A percentile compares a stretch with the other conserved stretches of the same genome.
These are phyloP conservation scores for Serilophus lunatus DNA, from an alignment of 2,113 vertebrate genomes.

Conservation along the genomic window DNA sequence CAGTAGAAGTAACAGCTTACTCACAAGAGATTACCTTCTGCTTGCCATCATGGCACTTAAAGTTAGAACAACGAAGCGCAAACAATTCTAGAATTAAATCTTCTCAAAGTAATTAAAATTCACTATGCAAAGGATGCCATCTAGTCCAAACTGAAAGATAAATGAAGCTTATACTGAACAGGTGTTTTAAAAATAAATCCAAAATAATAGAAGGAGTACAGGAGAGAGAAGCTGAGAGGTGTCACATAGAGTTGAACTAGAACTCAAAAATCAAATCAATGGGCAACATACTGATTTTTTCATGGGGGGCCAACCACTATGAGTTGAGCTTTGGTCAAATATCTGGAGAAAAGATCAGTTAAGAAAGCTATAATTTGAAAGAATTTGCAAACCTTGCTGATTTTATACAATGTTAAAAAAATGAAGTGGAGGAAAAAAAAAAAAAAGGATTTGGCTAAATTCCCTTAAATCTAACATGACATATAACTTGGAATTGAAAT, in stretches of 20 bases:
- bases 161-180: background rate
- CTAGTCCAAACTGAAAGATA: background rate
- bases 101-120: background rate
- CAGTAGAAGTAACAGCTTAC: background rate
- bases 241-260: background rate
- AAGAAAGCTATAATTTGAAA: background rate
- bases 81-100: background rate
- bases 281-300: background rate
- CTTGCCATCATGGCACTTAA: background rate
- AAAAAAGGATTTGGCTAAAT: background rate
- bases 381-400: background rate
- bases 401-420: background rate
- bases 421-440: accelerated
- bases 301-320: background rate
- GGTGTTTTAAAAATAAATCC: background rate
- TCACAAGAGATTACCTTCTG: background rate
- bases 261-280: background rate
- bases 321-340: background rate
- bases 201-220: background rate
- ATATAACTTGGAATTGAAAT: background rate
- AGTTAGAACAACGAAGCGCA: background rate
- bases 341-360: background rate
- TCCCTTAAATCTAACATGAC: background rate
- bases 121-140: background rate
- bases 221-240: background rate